Base-by-base conservation (phyloP, 2,888 invertebrate species). In the Cryptosula pallasiana region DNA sequence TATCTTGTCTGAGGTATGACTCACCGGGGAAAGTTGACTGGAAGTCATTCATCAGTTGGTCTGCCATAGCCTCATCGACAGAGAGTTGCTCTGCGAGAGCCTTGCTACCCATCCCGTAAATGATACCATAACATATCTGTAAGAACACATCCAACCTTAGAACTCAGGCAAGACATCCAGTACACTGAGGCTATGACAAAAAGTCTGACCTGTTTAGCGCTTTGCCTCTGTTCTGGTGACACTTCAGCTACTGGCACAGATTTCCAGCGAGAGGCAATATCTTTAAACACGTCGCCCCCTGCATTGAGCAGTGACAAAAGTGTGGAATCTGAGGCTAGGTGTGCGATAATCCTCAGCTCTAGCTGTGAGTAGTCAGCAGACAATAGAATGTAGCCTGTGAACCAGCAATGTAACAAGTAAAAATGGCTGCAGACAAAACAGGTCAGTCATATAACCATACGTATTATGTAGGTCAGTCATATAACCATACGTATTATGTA, bases 331-430 rank as follows among this genome's bases (percentile, higher is more conserved):
- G 88, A 87, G 9, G 93, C 92, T 74, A 96, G 89, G 86, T 97
- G 95, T 25, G 97, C 93, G 78, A 99, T 86, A 73, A 99, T 90
- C 77, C 99, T 88, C 84, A 99, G 88, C 86, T 99, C 99, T 74
- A 99, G 83, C 85, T 99, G 99, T 78, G 94, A 94, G 86, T 95
- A 99, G 87, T 99, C 98, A 0, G 95, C 95, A 0, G 96, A 91
- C 69, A 99, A 84, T 72, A 98, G 32, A 5, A 32, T 63, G 63
- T 63, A 63, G 63, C 63, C 63, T 63, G 63, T 2, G 63, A 63
- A 29, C 32, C 29, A 63, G n/a, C n/a, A n/a, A n/a, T n/a, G n/a
- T n/a, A n/a, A n/a, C n/a, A n/a, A n/a, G n/a, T n/a, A n/a, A n/a
- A n/a, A n/a, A n/a, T n/a, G n/a, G n/a, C n/a, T n/a, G n/a, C n/a